Conservation (phyloP, 1,140 invertebrate genomes). For the Dryas iulia region DNA sequence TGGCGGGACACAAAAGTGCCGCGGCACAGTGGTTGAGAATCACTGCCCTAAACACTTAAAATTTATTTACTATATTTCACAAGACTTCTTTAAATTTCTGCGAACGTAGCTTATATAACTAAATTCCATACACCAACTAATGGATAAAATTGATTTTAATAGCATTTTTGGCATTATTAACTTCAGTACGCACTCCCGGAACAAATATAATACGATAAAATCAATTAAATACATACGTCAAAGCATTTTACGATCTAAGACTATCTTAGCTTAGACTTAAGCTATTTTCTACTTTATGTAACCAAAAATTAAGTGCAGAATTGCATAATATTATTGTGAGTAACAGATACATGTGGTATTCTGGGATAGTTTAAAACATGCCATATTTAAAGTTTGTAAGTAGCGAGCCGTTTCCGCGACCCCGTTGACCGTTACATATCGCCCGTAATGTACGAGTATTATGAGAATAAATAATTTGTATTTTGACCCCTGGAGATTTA, state of each 20-base stretch:
- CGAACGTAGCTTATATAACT: no score
- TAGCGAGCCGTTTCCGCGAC: background rate
- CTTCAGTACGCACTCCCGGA: background rate
- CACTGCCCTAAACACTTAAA: no score
- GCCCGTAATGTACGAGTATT: no score
- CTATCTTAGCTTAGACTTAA: background rate
- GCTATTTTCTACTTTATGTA: background rate
- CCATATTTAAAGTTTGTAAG: background rate
- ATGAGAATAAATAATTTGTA: background rate
- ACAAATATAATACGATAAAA: background rate
- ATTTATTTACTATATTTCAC: no score
- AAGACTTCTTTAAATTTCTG: no score
- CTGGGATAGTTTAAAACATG: background rate
- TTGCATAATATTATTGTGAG: no score
- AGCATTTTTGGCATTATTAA: no score
- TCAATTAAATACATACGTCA: background rate
- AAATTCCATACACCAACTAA: no score
- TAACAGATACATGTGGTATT: no score
- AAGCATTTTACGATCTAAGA: background rate
- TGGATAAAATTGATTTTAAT: no score
- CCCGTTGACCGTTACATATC: background rate
- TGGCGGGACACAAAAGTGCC: no score
- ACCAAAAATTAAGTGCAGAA: background rate
- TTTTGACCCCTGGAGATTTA: background rate
- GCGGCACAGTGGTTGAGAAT: no score